Base-by-base conservation (phyloP, 2,797 vertebrate species). In the Taeniopygia guttata region DNA sequence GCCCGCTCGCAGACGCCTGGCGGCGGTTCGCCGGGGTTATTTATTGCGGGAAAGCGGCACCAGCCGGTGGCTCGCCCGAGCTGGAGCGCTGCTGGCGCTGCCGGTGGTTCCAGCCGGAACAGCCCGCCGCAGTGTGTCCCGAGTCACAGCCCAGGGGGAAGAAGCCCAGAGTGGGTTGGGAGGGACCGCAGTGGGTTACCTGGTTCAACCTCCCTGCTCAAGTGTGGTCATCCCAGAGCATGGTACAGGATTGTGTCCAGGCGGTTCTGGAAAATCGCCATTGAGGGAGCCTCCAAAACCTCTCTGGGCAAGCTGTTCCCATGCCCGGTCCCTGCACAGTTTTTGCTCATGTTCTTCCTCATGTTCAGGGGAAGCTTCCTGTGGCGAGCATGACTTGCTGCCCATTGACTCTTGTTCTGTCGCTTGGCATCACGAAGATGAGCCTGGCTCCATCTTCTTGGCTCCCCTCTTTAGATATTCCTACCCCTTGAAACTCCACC, bases 41-140 rank as follows among this genome's bases (percentile, higher is more conserved):
- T 40, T 30, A 0, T 0, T 40, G 52, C 5, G 6, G 40, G 58
- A 16, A 12, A 1, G 0, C 48, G 60, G 3, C 2, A 4, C 1
- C 34, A 4, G 12, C 29, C 23, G 17, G 56, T 2, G 60, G 1
- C 27, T 13, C 3, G 0, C 1, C 9, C 22, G 2, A 1, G 51
- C 26, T 4, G 63, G 0, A 2, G 30, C 62, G 0, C 32, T 29
- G 66, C 49, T 6, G 62, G 1, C 9, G 2, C 58, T 12, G 75
- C 51, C 29, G 0, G 2, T 10, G 5, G 7, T 7, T 2, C 3
- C 1, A 1, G 34, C 49, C 7, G 54, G 1, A 38, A 16, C 43
- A 6, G 4, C 26, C 5, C 26, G 4, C 30, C 4, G 62, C 55
- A 1, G 34, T 2, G 21, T 20, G 62, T 7, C 42, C 55, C 19